A percentile compares a stretch with the other conserved stretches of the same genome.
Evolutionary conservation across 2,113 vertebrate genomes (phyloP).

Genomic region (Esox niger): DNA sequence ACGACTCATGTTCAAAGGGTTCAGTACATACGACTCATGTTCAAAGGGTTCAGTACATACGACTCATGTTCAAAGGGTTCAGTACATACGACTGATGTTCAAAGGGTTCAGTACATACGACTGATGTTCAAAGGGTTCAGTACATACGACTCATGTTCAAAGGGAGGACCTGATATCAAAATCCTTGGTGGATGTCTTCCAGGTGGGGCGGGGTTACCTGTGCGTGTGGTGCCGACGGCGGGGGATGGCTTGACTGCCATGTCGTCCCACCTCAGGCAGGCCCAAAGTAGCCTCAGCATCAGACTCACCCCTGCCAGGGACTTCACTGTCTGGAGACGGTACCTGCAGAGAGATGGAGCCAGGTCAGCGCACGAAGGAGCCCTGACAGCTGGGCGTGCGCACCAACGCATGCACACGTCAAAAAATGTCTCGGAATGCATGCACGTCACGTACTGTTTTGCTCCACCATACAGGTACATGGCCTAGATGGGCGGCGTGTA

Average conservation of each 20-base stretch:
- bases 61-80: too few species aligned
- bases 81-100: too few species aligned
- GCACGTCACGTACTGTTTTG: too few species aligned
- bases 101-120: too few species aligned
- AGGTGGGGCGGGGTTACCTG: slow-evolving; percentile 72
- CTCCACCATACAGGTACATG: not conserved
- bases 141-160: too few species aligned
- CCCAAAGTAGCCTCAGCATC: slow-evolving; percentile 94
- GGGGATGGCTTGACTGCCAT: slow-evolving; percentile 97
- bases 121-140: too few species aligned
- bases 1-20: too few species aligned
- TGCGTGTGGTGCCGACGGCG: slow-evolving; percentile 88
- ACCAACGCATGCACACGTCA: not conserved
- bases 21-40: too few species aligned
- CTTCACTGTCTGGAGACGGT: slow-evolving; percentile 93
- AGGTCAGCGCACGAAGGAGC: not conserved
- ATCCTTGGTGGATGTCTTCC: too few species aligned
- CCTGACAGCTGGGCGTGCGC: not conserved
- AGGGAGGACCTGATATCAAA: too few species aligned
- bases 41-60: too few species aligned
- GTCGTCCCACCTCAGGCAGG: slow-evolving; percentile 95
- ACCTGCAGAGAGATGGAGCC: slow-evolving; percentile 68
- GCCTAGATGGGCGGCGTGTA: not conserved
- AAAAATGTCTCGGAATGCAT: too few species aligned
- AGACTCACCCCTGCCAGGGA: slow-evolving; percentile 95